Base-by-base conservation (phyloP, 2,113 vertebrate species). In the Orientallactaga bullata region DNA sequence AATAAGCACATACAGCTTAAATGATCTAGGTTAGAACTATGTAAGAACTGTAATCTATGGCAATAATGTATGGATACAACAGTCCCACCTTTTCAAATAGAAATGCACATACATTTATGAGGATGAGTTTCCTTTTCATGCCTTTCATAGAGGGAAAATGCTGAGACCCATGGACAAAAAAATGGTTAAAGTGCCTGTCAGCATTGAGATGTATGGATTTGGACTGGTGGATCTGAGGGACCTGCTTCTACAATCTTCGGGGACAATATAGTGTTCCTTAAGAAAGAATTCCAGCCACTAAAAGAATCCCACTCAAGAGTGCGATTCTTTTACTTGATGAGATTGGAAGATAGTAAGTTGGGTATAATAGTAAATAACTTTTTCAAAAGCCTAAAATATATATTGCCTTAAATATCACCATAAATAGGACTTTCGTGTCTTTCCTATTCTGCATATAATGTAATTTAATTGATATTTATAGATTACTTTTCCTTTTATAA, bases 401-500 rank as follows among this genome's bases (percentile, higher is more conserved):
- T 89, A 63, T 85, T 51, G 37, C 42, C 94, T 93, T 91, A 94
- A 92, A 65, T 77, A 89, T 74, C 51, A 84, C 28, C 26, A 79
- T 76, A 87, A 92, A 79, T 61, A 61, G 60, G 8, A 42, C 5
- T 47, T 63, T 12, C 37, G 58, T 58, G 82, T 88, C 68, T 88
- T 74, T 93, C 78, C 73, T 80, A 61, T 90, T 89, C 55, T 77
- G 24, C 42, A 84, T 66, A 85, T 26, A 86, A 39, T 23, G 4
- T 86, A 42, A 55, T 72, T 90, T 95, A 89, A 88, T 89, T 76
- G 84, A 80, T 89, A 96, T 71, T 89, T 85, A 86, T 30, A 65
- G 0, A 72, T 2, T 2, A 12, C n/a, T 61, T 90, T 95, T 77
- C 18, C 85, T 72, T 90, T 90, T 55, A 55, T 55, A 55, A 55